These are phyloP conservation scores for Typhlomys cinereus DNA, from an alignment of 2,113 vertebrate species.

Conservation along the genomic window DNA sequence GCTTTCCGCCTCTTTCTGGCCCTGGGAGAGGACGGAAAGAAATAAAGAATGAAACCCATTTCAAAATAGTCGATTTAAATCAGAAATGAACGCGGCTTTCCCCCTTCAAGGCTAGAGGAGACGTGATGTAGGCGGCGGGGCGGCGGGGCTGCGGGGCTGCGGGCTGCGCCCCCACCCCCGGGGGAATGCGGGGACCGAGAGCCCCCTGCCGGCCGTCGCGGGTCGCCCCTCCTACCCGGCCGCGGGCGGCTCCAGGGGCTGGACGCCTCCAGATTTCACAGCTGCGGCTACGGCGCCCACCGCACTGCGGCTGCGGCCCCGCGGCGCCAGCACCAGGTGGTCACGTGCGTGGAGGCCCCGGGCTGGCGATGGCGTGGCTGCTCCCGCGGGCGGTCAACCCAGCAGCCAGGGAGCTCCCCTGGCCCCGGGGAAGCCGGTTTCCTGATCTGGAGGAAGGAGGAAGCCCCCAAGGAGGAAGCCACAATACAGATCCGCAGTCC, in stretches of 20 bases:
- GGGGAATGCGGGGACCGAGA: not conserved
- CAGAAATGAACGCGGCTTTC: slow-evolving; percentile 51
- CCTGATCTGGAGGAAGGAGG: not conserved
- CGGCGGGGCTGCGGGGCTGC: not conserved
- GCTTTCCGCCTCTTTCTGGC: slow-evolving; percentile 65
- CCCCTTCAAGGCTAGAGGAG: slow-evolving; percentile 43
- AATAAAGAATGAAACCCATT: slow-evolving; percentile 73
- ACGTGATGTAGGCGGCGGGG: not conserved
- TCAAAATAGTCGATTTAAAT: slow-evolving; percentile 67
- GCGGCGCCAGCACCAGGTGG: rapidly evolving
- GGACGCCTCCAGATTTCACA: not conserved
- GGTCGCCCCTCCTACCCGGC: not conserved
- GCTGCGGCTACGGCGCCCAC: not conserved
- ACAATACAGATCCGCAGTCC: not conserved
- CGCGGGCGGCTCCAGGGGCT: not conserved
- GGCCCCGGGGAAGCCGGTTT: not conserved
- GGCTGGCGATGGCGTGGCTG: not conserved
- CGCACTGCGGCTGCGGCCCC: not conserved
- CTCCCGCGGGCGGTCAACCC: not conserved
- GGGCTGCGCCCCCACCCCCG: too few species aligned
- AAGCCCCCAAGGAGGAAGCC: not conserved
- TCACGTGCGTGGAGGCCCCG: not conserved
- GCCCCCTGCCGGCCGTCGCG: slow-evolving; percentile 64
- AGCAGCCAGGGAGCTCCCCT: not conserved
- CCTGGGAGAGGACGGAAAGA: slow-evolving; percentile 62